A percentile compares a stretch with the other conserved stretches of the same genome.
Evolutionary conservation across 2,113 vertebrate species (phyloP).

Genomic region (Erythrolamprus reginae): DNA sequence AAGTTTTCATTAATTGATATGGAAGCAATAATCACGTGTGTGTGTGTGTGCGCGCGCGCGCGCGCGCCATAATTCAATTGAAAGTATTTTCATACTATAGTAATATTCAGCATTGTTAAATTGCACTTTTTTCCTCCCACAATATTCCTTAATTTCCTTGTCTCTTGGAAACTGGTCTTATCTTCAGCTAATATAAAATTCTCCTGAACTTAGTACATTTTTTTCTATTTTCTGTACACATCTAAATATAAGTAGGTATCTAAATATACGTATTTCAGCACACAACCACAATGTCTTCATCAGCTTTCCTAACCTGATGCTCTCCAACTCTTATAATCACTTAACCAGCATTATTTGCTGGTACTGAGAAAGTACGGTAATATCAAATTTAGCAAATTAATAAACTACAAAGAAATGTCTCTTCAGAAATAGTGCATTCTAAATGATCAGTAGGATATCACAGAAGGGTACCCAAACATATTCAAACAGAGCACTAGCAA

Average conservation of each 20-base stretch:
- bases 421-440: neutral
- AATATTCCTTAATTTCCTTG: neutral
- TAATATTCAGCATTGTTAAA: conserved; percentile 3
- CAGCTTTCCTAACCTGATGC: neutral
- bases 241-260: neutral
- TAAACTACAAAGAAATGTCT: neutral
- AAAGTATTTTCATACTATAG: conserved; percentile 1
- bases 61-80: conserved; percentile 8
- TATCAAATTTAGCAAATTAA: neutral
- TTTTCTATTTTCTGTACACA: neutral
- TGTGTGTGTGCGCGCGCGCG: no score
- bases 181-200: neutral
- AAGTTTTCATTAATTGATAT: neutral
- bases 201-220: neutral
- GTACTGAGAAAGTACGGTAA: neutral
- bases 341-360: neutral
- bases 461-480: neutral
- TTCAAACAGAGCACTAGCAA: neutral
- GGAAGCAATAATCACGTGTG: neutral
- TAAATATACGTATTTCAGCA: neutral
- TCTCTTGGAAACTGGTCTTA: neutral
- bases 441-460: neutral
- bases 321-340: neutral
- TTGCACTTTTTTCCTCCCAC: neutral
- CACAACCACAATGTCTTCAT: neutral